Conservation (phyloP, 64 coral and sea anemone genomes). For the Pocillopora damicornis region DNA sequence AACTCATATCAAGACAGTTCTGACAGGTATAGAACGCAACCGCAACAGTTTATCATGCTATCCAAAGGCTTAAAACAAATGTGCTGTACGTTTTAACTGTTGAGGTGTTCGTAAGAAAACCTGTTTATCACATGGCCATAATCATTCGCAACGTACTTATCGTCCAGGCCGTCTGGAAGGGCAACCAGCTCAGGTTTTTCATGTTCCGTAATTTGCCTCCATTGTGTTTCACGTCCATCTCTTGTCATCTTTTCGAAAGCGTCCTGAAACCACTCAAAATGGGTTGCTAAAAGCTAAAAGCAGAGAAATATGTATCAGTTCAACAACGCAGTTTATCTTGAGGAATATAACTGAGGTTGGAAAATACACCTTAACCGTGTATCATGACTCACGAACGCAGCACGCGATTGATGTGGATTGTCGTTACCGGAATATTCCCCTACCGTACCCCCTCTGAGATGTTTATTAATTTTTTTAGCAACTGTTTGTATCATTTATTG, state of each 20-base stretch:
- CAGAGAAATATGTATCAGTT: not conserved
- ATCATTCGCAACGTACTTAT: conserved; percentile 64
- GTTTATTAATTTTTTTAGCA: too few relatives aligned
- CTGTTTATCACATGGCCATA: not conserved
- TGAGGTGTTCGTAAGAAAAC: too few relatives aligned
- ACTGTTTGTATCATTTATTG: too few relatives aligned
- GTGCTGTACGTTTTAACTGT: too few relatives aligned
- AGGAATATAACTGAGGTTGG: not conserved
- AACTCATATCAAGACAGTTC: too few relatives aligned
- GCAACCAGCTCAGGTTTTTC: conserved; percentile 94
- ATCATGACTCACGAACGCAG: not conserved
- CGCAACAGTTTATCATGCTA: too few relatives aligned
- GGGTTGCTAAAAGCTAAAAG: conserved; percentile 71
- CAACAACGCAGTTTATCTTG: not conserved
- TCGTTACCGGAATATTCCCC: too few relatives aligned
- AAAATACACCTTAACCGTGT: not conserved
- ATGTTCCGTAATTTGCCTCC: conserved; percentile 96
- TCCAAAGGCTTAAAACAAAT: too few relatives aligned
- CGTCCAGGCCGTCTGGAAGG: conserved; percentile 90
- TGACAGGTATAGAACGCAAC: too few relatives aligned
- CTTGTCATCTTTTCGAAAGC: conserved; percentile 96
- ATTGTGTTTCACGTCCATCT: conserved; percentile 96
- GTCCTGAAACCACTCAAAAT: conserved; percentile 98
- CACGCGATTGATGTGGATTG: too few relatives aligned
- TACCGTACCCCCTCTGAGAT: too few relatives aligned